These are phyloP conservation scores for Apodemia mormo DNA, from an alignment of 2,888 invertebrate species.

Conservation along the genomic window DNA sequence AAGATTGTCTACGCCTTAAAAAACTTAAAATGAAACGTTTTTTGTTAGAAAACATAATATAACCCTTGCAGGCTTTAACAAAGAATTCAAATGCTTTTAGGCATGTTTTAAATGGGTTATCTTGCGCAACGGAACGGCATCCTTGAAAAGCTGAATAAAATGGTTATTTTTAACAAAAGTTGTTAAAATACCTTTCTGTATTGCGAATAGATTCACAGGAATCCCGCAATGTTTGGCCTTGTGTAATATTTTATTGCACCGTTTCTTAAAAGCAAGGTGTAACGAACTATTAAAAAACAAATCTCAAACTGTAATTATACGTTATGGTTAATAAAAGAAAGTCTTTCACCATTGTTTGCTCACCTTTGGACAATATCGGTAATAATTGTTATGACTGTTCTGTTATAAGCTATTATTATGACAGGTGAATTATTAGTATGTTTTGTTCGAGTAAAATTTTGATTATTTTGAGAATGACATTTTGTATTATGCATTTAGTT, in stretches of 20 bases:
- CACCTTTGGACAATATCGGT: conserved; percentile 54
- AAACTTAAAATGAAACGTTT: conserved; percentile 49
- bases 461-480: conserved; percentile 19
- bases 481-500: conserved; percentile 32
- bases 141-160: conserved; percentile 37
- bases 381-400: conserved; percentile 56
- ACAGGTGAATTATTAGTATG: conserved; percentile 57
- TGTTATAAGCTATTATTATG: conserved; percentile 46
- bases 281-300: conserved; percentile 70
- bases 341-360: conserved; percentile 69
- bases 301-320: conserved; percentile 66
- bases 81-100: conserved; percentile 52
- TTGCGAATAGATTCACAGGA: conserved; percentile 52
- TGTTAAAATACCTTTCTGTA: conserved; percentile 44
- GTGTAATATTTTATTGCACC: conserved; percentile 71
- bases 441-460: conserved; percentile 41
- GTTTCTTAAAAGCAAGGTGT: conserved; percentile 77
- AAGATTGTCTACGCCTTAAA: conserved; percentile 60
- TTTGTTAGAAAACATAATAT: conserved; percentile 57
- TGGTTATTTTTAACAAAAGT: conserved; percentile 40
- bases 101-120: conserved; percentile 63
- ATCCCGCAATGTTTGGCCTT: conserved; percentile 78
- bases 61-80: conserved; percentile 69
- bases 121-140: conserved; percentile 44
- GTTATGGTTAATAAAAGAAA: conserved; percentile 65